Evolutionary conservation across 2,888 invertebrate genomes (phyloP).

Genomic region (Dolichomitus sp.): DNA sequence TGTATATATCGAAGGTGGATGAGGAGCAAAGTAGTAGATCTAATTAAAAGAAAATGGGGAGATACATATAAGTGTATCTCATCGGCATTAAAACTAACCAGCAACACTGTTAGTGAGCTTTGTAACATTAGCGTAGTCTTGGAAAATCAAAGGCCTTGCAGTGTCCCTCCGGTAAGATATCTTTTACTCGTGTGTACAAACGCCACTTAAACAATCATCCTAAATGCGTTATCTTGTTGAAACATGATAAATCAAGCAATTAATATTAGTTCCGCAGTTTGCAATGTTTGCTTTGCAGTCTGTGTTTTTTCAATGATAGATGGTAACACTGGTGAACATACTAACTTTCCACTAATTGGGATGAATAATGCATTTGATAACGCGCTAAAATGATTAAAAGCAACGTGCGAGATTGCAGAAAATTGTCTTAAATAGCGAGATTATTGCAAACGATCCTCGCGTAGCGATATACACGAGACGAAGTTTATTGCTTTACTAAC

Average conservation of each 20-base stretch:
- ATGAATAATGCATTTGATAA: conserved; percentile 46
- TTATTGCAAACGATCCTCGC: neutral
- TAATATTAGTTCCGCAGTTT: conserved; percentile 63
- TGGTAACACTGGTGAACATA: neutral
- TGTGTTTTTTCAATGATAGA: conserved; percentile 61
- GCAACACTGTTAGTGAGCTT: conserved; percentile 27
- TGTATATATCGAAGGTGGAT: neutral
- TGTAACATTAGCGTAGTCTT: neutral
- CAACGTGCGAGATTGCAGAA: neutral
- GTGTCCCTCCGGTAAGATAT: conserved; percentile 45
- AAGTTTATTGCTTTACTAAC: neutral
- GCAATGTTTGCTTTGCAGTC: conserved; percentile 1
- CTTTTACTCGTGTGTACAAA: conserved; percentile 53
- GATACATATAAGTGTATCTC: conserved; percentile 10
- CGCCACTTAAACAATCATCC: conserved; percentile 65
- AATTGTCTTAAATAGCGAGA: neutral
- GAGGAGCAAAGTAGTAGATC: conserved; percentile 22
- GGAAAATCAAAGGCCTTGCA: conserved; percentile 9
- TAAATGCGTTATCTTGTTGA: conserved; percentile 72
- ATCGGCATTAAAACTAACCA: conserved; percentile 7
- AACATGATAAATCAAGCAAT: conserved; percentile 70
- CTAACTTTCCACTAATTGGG: neutral
- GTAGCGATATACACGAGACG: neutral
- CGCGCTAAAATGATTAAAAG: conserved; percentile 57
- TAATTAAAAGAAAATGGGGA: neutral